Percentiles rank a stretch among this genome's conserved stretches.
These are phyloP conservation scores for Speoplatyrhinus poulsoni DNA, from an alignment of 2,113 vertebrate species.

Conservation along the genomic window DNA sequence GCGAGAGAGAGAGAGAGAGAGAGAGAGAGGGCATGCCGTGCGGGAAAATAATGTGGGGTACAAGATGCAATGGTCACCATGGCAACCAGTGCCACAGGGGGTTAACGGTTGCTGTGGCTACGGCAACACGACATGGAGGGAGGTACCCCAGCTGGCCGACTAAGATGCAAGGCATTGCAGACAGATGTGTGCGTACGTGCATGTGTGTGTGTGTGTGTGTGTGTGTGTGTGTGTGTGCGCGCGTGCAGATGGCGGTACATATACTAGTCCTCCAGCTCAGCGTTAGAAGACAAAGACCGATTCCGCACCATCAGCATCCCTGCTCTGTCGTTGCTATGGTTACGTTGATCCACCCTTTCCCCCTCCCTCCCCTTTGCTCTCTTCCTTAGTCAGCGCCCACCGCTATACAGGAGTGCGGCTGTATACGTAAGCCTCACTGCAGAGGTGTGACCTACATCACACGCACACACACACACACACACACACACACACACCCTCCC, in stretches of 20 bases:
- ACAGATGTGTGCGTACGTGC: slow-evolving; percentile 60
- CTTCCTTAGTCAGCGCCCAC: slow-evolving; percentile 38
- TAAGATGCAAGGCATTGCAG: slow-evolving; percentile 41
- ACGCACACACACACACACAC: background rate
- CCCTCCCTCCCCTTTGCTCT: background rate
- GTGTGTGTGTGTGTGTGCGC: slow-evolving; percentile 12
- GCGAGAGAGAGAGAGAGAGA: slow-evolving; percentile 1
- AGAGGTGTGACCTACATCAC: slow-evolving; percentile 66
- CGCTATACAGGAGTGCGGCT: slow-evolving; percentile 10
- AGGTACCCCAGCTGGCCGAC: slow-evolving; percentile 49
- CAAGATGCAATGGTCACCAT: slow-evolving; percentile 54
- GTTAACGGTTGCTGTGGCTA: slow-evolving; percentile 62
- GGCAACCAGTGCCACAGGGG: slow-evolving; percentile 52
- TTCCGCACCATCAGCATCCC: slow-evolving; percentile 51
- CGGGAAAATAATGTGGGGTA: slow-evolving; percentile 33
- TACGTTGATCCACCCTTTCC: slow-evolving; percentile 38
- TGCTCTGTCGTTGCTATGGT: slow-evolving; percentile 64
- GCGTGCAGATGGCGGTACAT: slow-evolving; percentile 39
- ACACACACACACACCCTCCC: slow-evolving; percentile 3
- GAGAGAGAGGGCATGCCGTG: slow-evolving; percentile 13
- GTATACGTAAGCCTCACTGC: slow-evolving; percentile 36
- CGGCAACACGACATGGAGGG: slow-evolving; percentile 50
- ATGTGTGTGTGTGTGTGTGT: slow-evolving; percentile 16
- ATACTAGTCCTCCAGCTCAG: slow-evolving; percentile 42
- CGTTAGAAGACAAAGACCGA: slow-evolving; percentile 55